Conservation (phyloP, 2,888 invertebrate genomes). For the Cryptus viduatorius region DNA sequence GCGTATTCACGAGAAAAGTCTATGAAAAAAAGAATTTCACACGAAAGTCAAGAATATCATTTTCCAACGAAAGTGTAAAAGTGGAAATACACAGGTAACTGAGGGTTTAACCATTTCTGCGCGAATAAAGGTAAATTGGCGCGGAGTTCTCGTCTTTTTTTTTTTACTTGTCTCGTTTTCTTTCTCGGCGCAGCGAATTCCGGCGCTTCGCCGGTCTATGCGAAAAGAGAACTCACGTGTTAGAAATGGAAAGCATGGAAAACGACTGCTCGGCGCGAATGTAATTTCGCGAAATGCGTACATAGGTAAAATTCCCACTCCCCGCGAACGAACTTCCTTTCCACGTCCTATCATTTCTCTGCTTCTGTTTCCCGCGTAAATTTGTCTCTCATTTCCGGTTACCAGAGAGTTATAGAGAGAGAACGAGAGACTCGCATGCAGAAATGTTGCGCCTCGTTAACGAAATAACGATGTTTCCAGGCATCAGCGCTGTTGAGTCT, state of each 20-base stretch:
- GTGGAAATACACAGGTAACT: not conserved
- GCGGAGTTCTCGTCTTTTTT: not conserved
- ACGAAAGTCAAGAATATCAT: not conserved
- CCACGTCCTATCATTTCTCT: conserved; percentile 11
- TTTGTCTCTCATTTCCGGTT: conserved; percentile 56
- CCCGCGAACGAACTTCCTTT: not conserved
- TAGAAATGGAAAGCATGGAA: not conserved
- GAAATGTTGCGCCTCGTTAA: not conserved
- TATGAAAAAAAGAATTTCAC: not conserved
- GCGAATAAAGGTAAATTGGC: not conserved
- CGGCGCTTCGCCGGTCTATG: conserved; percentile 10
- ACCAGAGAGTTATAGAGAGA: not conserved
- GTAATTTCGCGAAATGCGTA: conserved; percentile 31
- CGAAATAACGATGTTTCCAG: not conserved
- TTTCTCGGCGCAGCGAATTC: conserved; percentile 6
- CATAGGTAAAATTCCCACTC: not conserved
- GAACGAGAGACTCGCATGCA: not conserved
- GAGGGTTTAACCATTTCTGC: not conserved
- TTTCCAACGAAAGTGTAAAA: not conserved
- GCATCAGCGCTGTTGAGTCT: not conserved
- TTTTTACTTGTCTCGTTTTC: not conserved
- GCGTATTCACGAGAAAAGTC: not conserved
- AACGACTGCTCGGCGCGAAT: conserved; percentile 30
- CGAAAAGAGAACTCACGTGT: not conserved
- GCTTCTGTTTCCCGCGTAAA: conserved; percentile 29